Base-by-base conservation (phyloP, 2,113 vertebrate species). In the Paedocypris sp. region DNA sequence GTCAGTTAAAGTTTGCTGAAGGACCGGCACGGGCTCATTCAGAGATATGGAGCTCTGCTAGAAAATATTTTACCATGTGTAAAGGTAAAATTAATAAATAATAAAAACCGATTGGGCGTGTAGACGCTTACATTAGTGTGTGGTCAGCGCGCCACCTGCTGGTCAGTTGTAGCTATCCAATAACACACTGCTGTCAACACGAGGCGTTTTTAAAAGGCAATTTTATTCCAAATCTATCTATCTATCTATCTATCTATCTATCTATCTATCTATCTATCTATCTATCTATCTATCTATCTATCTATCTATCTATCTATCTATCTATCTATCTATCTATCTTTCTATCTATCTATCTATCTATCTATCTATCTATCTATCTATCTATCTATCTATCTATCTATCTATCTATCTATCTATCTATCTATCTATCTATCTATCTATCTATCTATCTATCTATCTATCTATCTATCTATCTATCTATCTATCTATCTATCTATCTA, bases 81-180 rank as follows among this genome's bases (percentile, higher is more conserved):
- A n/a, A n/a, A n/a, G n/a, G n/a, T n/a, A n/a, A n/a, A n/a, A n/a
- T n/a, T n/a, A n/a, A n/a, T n/a, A n/a, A n/a, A n/a, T n/a, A n/a
- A n/a, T n/a, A n/a, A n/a, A n/a, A n/a, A n/a, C n/a, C n/a, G n/a
- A n/a, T n/a, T n/a, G n/a, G n/a, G n/a, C 42, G 25, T 13, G 25
- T n/a, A 58, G 1, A 41, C 1, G 11, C 16, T 29, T 20, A 6
- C n/a, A n/a, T n/a, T n/a, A n/a, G n/a, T n/a, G 4, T 43, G 33
- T 56, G 12, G 41, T 41, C 22, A 31, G 42, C 13, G 19, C 20
- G 32, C 51, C 62, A 56, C 48, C 62, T 64, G 18, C 12, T 31
- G 62, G 42, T 16, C 16, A n/a, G n/a, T n/a, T n/a, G n/a, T n/a
- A n/a, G n/a, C n/a, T n/a, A n/a, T n/a, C n/a, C n/a, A n/a, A n/a